A percentile compares a stretch with the other conserved stretches of the same genome.
These are phyloP conservation scores for Simalia tracyae DNA, from an alignment of 2,797 vertebrate species.

Conservation along the genomic window DNA sequence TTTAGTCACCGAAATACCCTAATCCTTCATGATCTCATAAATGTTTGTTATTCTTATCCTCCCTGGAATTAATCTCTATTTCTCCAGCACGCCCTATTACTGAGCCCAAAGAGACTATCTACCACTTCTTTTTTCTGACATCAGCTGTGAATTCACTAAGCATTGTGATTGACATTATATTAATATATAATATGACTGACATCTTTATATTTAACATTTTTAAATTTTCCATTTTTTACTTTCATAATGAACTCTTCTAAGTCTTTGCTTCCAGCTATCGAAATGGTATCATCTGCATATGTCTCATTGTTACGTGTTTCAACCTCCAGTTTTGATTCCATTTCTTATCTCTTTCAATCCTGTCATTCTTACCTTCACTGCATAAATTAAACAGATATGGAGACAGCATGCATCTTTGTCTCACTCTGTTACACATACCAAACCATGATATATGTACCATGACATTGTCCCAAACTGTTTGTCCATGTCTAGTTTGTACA, in stretches of 20 bases:
- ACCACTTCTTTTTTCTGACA: too few relatives aligned
- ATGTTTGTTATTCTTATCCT: too few relatives aligned
- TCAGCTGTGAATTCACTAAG: background rate
- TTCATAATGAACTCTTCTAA: background rate
- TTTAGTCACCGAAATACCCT: too few relatives aligned
- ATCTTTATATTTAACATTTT: background rate
- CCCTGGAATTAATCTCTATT: too few relatives aligned
- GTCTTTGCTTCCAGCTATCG: background rate
- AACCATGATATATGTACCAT: background rate
- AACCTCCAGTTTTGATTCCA: background rate
- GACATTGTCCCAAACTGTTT: background rate
- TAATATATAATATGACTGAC: background rate
- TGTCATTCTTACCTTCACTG: background rate
- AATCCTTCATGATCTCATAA: too few relatives aligned
- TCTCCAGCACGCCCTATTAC: too few relatives aligned
- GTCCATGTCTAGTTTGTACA: background rate
- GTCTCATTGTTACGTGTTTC: background rate
- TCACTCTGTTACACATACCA: background rate
- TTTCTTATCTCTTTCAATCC: background rate
- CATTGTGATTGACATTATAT: background rate
- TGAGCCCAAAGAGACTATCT: too few relatives aligned
- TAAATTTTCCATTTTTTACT: background rate
- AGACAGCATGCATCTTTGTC: background rate
- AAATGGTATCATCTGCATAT: background rate
- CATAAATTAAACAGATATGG: background rate